Percentiles rank a stretch among this genome's conserved stretches.
These are phyloP conservation scores for Torymus aiolomorphi DNA, from an alignment of 2,888 invertebrate genomes.

Conservation along the genomic window DNA sequence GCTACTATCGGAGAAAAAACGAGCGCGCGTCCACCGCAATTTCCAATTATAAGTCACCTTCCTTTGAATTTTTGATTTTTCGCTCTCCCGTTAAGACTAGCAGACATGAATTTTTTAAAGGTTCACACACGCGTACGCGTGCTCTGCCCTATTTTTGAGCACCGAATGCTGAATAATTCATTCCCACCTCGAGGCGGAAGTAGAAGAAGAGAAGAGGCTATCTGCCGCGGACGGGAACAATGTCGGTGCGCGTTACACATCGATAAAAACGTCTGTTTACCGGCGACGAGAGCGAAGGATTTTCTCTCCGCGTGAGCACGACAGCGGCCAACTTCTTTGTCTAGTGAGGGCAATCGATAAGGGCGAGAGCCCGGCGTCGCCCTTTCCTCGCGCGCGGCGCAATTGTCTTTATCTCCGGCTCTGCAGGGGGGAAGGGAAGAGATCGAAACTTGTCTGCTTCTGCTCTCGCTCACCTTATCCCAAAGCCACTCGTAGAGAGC, in stretches of 20 bases:
- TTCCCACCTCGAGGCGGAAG: neutral
- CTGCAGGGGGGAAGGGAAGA: conserved; percentile 57
- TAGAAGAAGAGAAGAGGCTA: neutral
- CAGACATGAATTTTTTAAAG: conserved; percentile 37
- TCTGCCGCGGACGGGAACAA: too few relatives aligned
- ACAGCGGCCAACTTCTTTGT: too few relatives aligned
- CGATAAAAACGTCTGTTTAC: too few relatives aligned
- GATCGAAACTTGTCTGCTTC: conserved; percentile 75
- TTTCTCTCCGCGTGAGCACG: too few relatives aligned
- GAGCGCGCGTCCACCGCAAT: conserved; percentile 16
- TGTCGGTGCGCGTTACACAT: too few relatives aligned
- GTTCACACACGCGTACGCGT: neutral
- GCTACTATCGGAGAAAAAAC: too few relatives aligned
- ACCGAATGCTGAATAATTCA: conserved; percentile 41
- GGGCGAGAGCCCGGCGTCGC: too few relatives aligned
- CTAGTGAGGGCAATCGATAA: too few relatives aligned
- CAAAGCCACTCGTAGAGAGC: conserved; percentile 66
- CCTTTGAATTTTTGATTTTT: conserved; percentile 48
- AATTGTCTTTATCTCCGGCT: conserved; percentile 33
- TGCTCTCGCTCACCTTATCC: conserved; percentile 69
- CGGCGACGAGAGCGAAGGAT: too few relatives aligned
- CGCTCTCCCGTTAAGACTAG: neutral
- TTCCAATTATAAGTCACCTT: conserved; percentile 33
- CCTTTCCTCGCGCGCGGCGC: too few relatives aligned
- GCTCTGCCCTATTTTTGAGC: conserved; percentile 24